Base-by-base conservation (phyloP, 1,140 invertebrate species). In the Phthorimaea operculella region DNA sequence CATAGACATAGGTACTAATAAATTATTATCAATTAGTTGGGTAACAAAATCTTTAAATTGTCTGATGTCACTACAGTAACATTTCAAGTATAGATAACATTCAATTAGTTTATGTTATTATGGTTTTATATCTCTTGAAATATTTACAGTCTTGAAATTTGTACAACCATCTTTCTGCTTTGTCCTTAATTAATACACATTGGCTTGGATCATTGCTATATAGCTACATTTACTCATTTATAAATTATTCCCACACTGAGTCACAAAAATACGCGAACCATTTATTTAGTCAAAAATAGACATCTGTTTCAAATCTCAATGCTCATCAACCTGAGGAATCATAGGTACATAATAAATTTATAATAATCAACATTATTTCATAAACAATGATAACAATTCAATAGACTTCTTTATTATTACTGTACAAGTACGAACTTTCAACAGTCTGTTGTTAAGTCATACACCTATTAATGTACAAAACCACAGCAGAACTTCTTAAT, bases 301-400 rank as follows among this genome's bases (percentile, higher is more conserved):
- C 66, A 79, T 80, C 64, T 79, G 70, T 59, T 70, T 73, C 70
- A 70, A 72, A 68, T 77, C 68, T 62, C 57, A 68, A 70, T 66
- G 72, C 76, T 78, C 75, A 80, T 77, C 71, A 73, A 77, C 57
- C 66, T 69, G 72, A 81, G 76, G 77, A 80, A 84, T 80, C 79
- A 74, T 70, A 28, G 21, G 6, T 28, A 77, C 72, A 74, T 76
- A 78, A 80, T 80, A 80, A 80, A 79, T 79, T 79, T 79, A 80
- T 79, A 77, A 79, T 82, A 80, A 78, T 72, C 74, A 83, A 82
- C 77, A 77, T 81, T 75, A 79, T 76, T 78, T 80, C 72, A 74
- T 75, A 81, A 83, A 83, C 78, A 83, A 81, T 80, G 74, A 81
- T 82, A 83, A 83, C 80, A 82, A 78, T 84, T 55, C 67, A 76